Base-by-base conservation (phyloP, 1,140 invertebrate species). In the Manduca sexta region DNA sequence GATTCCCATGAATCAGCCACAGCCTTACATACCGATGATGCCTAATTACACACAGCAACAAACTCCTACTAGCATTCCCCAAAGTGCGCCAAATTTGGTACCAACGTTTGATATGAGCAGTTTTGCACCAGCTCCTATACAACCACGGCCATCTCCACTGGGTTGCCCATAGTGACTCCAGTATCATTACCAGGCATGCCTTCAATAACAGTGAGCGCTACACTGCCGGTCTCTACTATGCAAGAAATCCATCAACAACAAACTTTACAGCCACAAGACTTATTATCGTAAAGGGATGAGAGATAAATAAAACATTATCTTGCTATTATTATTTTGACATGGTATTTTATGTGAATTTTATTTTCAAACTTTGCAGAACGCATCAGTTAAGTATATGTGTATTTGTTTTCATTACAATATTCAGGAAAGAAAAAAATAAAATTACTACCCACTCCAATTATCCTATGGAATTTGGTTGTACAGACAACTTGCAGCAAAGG, bases 111-210 rank as follows among this genome's bases (percentile, higher is more conserved):
- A 86, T 41, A 80, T 84, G 73, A 84, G 70, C 43, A 81, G 53
- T 45, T 82, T 83, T 61, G 52, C 60, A 49, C 51, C 68, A 49
- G 37, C 70, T 1, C 65, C 71, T 1, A 69, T 84, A 16, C 74
- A 69, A 52, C 68, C 64, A 37, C 86, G 64, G 29, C 79, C 74
- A 69, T 70, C 35, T 69, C 68, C 49, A 76, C 58, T 52, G 87
- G 74, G 39, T 55, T 79, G 13, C 76, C 86, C 3, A 70, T 87
- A 7, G 64, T 92, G 16, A 93, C 92, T 1, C 92, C 93, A 0
- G 90, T 94, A n/a, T 89, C 89, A 29, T 77, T 94, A 49, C 93
- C 92, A 14, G 93, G 93, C 11, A 93, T 94, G 92, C 93, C 93
- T 14, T 92, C 93, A 3, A 92, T 94, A 50, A 94, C 92, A n/a